Evolutionary conservation across 2,888 invertebrate species (phyloP), one percentile per base, ranked within the genome.

Genomic region (Orthosia gothica): DNA sequence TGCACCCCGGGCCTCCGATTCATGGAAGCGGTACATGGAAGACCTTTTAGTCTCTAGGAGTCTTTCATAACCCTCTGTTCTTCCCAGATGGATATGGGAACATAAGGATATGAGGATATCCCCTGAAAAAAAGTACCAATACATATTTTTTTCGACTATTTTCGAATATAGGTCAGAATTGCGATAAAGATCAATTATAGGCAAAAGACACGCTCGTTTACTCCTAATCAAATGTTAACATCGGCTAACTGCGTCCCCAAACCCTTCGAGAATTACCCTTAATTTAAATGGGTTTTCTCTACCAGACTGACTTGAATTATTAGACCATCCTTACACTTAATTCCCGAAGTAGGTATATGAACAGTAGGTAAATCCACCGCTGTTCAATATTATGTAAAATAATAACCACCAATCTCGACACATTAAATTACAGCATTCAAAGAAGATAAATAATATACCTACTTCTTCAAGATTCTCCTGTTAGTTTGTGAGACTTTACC

Each of bases 251-350:
- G 50, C 11, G 32, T 52, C 49, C 49, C 61, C 18, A 9, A 32
- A 64, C 58, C 76, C 76, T 75, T 57, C 1, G 61, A 57, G 76
- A 57, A 49, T 62, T 40, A 75, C 55, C 66, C 76, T 18, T 75
- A 66, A 75, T 75, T 81, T 62, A 76, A 66, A 75, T 50, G 40
- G 49, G n/a, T n/a, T n/a, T 57, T 49, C 55, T 47, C 62, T 52
- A 49, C n/a, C 52, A 49, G 54, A 65, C 74, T 50, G 32, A 47
- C 62, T 54, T 80, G 47, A 66, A 49, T 76, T 80, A 80, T 26
- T 52, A 13, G 26, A 20, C n/a, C 3, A 23, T 80, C 58, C 32
- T 50, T 61, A 61, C 13, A 54, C 15, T 40, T 49, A 1, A 26
- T n/a, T 26, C 13, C 18, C 20, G 16, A 71, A 72, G 61, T n/a